A percentile compares a stretch with the other conserved stretches of the same genome.
phyloP scores from a whole-genome alignment of 2,888 invertebrate genomes.

The Doris montereyensis region DNA sequence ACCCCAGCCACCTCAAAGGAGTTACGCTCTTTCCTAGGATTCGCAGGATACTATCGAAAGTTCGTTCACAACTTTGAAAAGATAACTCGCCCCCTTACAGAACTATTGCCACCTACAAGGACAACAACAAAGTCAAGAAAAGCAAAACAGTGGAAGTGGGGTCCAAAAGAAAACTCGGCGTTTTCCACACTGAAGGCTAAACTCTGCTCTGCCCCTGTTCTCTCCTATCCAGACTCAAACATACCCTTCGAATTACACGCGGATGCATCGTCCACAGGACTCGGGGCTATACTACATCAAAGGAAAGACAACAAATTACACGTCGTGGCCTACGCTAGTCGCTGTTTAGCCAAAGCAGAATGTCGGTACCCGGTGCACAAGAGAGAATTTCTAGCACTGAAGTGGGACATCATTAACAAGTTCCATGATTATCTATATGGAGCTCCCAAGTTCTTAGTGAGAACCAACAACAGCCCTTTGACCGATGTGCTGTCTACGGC shows the following conservation, averaged over 20 bases:
- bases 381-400: conserved; percentile 43
- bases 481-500: conserved; percentile 33
- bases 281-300: not conserved
- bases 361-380: conserved; percentile 42
- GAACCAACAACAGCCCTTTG: conserved; percentile 42
- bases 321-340: conserved; percentile 45
- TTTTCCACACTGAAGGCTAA: no score
- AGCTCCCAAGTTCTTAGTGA: conserved; percentile 32
- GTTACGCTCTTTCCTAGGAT: no score
- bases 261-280: conserved; percentile 29
- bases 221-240: not conserved
- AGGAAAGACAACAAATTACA: conserved; percentile 24
- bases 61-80: no score
- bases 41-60: no score
- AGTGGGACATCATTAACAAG: conserved; percentile 45
- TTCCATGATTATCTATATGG: conserved; percentile 43
- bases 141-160: no score
- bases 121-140: no score
- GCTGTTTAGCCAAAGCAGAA: conserved; percentile 35
- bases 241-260: conserved; percentile 26
- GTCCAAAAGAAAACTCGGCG: no score
- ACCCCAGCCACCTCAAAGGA: conserved; percentile 16
- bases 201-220: not conserved
- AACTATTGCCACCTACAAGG: no score
- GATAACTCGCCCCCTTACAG: no score